These are phyloP conservation scores for Pyrrhia umbra DNA, from an alignment of 2,888 invertebrate species.

Conservation along the genomic window DNA sequence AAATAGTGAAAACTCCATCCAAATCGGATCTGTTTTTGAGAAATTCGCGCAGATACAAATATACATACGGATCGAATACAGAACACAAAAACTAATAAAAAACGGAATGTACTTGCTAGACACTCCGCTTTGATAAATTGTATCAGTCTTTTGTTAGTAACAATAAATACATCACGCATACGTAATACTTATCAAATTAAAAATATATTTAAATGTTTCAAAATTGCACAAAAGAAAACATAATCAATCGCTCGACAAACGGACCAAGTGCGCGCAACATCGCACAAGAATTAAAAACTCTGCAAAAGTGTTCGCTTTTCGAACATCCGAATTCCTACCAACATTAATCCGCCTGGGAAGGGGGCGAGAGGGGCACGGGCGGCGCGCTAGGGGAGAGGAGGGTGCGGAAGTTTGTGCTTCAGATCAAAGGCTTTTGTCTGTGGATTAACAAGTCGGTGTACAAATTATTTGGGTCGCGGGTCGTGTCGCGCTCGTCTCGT, in stretches of 20 bases:
- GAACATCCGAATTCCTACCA: slow-evolving; percentile 65
- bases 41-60: no score
- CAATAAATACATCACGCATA: no score
- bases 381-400: slow-evolving; percentile 4
- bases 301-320: slow-evolving; percentile 65
- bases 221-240: slow-evolving; percentile 14
- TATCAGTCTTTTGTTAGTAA: no score
- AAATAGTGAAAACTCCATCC: no score
- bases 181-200: neutral
- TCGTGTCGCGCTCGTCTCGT: slow-evolving; percentile 9
- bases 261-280: slow-evolving; percentile 27
- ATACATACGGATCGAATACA: no score
- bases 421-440: slow-evolving; percentile 83
- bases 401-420: slow-evolving; percentile 71
- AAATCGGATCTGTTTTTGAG: no score
- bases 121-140: no score
- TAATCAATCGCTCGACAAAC: slow-evolving; percentile 41
- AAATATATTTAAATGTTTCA: neutral
- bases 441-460: slow-evolving; percentile 77
- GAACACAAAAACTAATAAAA: no score
- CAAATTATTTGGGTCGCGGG: slow-evolving; percentile 68
- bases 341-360: slow-evolving; percentile 60
- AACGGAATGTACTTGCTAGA: no score
- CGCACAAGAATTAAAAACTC: slow-evolving; percentile 62
- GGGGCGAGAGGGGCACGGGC: neutral